phyloP scores from a whole-genome alignment of 2,888 invertebrate genomes.

The Pammene fasciana region DNA sequence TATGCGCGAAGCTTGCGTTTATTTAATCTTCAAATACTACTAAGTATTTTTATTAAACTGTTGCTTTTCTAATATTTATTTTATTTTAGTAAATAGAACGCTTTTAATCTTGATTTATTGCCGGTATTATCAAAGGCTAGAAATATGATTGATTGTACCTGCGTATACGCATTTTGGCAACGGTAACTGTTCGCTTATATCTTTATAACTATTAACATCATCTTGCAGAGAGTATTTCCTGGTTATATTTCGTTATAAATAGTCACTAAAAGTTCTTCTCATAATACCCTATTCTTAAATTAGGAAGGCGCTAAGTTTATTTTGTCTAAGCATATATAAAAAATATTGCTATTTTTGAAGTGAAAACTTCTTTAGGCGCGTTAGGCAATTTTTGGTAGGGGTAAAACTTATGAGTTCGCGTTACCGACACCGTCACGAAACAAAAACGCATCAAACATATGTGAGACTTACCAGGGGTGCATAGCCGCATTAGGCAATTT shows the following conservation, averaged over 20 bases:
- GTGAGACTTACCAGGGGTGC: no score
- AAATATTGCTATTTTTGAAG: no score
- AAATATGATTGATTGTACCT: slow-evolving; percentile 32
- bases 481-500: no score
- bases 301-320: neutral
- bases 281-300: no score
- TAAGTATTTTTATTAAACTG: neutral
- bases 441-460: no score
- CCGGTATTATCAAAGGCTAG: slow-evolving; percentile 26
- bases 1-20: slow-evolving; percentile 6
- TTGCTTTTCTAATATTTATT: slow-evolving; percentile 1
- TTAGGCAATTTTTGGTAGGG: no score
- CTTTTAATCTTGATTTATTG: slow-evolving; percentile 26
- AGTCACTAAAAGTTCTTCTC: no score
- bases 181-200: slow-evolving; percentile 7
- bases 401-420: no score
- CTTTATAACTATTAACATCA: neutral
- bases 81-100: neutral
- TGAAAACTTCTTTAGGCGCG: no score
- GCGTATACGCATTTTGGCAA: slow-evolving; percentile 23
- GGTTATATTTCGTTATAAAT: neutral
- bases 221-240: neutral
- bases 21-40: slow-evolving; percentile 14
- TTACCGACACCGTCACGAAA: no score
- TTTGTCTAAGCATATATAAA: neutral